These are phyloP conservation scores for Perognathus longimembris DNA, from an alignment of 2,113 vertebrate species.

Conservation along the genomic window DNA sequence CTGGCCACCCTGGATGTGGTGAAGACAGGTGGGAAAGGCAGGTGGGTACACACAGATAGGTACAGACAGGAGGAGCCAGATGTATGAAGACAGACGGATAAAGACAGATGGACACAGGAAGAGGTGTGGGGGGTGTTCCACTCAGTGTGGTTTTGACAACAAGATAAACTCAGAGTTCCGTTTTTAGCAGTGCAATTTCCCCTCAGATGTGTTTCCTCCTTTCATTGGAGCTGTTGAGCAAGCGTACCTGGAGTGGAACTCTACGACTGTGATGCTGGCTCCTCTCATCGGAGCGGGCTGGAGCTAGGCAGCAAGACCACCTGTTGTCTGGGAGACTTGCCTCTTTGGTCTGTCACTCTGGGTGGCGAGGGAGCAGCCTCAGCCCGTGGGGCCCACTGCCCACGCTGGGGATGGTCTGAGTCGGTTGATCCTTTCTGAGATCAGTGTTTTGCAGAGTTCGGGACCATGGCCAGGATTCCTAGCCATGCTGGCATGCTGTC, in stretches of 20 bases:
- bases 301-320: background rate
- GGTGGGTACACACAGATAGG: background rate
- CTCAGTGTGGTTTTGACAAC: background rate
- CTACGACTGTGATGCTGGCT: background rate
- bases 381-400: background rate
- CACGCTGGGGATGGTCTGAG: too few species aligned
- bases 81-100: too few species aligned
- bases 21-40: background rate
- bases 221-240: background rate
- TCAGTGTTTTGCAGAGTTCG: background rate
- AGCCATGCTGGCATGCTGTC: too few species aligned
- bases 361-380: background rate
- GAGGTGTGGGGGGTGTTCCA: background rate
- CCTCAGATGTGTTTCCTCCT: background rate
- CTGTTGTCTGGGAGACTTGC: background rate
- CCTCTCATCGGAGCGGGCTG: background rate
- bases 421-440: too few species aligned
- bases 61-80: background rate
- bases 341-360: background rate
- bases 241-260: background rate
- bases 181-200: background rate
- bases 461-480: background rate
- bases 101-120: too few species aligned
- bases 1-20: rapidly evolving
- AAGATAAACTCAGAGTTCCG: background rate